Evolutionary conservation across 2,888 invertebrate genomes (phyloP), one percentile per base, ranked within the genome.

Genomic region (Polia nebulosa): DNA sequence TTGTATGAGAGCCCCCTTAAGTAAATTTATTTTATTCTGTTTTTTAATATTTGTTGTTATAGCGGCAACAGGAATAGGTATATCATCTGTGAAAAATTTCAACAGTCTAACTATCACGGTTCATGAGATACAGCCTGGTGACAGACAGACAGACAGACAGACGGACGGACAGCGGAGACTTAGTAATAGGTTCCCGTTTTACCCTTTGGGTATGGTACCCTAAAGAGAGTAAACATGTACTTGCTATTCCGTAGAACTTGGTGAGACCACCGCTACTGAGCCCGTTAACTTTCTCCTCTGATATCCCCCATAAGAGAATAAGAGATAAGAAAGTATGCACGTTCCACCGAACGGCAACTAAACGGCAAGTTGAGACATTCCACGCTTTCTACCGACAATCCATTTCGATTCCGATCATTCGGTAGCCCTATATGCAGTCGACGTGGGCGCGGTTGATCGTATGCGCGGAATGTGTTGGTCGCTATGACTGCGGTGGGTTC

Each of bases 381-480:
- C 69, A 25, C 69, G 45, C 76, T 75, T 70, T 77, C 76, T 68
- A 79, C 58, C 75, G 51, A 47, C 75, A 59, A 20, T 79, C 55
- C 68, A 51, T 47, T 62, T 74, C 51, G 57, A 80, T 80, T 70
- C 52, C 60, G 61, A 76, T 64, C 76, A 80, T 80, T 80, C 64
- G 71, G 62, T 62, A 66, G 69, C 62, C 80, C 80, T 76, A 58
- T 55, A 75, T 51, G 63, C 56, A 44, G 57, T 39, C 44, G 41
- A 86, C 84, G 87, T 87, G 86, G 87, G 87, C 78, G 87, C 76
- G 82, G 83, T 85, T 78, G 84, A 84, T 81, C 81, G 82, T 83
- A 84, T 87, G 88, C 84, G 76, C 72, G 89, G 89, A 89, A 91
- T 90, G 88, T 79, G 81, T 80, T 79, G 68, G 36, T 60, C 49